These are phyloP conservation scores for Agapostemon virescens DNA, from an alignment of 2,888 invertebrate genomes.

Conservation along the genomic window DNA sequence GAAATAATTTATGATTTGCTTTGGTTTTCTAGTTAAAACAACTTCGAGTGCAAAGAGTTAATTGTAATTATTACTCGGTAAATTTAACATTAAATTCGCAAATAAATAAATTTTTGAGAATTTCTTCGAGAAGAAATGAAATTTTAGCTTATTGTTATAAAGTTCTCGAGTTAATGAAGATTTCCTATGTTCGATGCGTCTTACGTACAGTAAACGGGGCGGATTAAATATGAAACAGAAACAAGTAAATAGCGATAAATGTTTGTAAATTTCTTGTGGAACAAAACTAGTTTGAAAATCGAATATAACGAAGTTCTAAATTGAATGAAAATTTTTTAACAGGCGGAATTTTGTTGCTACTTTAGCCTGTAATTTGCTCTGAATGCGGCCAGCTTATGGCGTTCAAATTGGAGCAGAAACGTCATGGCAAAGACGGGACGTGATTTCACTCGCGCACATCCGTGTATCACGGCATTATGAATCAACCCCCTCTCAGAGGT, in stretches of 20 bases:
- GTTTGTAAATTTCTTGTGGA: neutral
- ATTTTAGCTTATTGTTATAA: too few species aligned
- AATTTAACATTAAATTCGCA: neutral
- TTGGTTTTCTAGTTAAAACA: too few species aligned
- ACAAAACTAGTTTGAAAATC: neutral
- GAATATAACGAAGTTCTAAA: neutral
- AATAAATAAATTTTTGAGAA: neutral
- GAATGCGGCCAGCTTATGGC: neutral
- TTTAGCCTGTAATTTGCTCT: neutral
- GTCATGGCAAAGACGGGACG: slow-evolving; percentile 1
- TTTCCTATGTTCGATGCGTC: too few species aligned
- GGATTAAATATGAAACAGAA: too few species aligned
- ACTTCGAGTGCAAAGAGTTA: too few species aligned
- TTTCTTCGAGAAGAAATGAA: too few species aligned
- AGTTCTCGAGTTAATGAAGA: too few species aligned
- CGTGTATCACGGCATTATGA: slow-evolving; percentile 36
- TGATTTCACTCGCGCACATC: neutral
- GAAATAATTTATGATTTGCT: too few species aligned
- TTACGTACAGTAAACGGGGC: too few species aligned
- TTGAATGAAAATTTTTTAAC: neutral
- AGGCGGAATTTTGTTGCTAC: neutral
- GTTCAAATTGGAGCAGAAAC: slow-evolving; percentile 35
- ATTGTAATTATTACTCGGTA: neutral
- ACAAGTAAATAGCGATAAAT: too few species aligned
- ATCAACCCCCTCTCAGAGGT: slow-evolving; percentile 19